Percentiles rank a stretch among this genome's conserved stretches.
These are phyloP conservation scores for Tetrax tetrax DNA, from an alignment of 2,113 vertebrate species.

Conservation along the genomic window DNA sequence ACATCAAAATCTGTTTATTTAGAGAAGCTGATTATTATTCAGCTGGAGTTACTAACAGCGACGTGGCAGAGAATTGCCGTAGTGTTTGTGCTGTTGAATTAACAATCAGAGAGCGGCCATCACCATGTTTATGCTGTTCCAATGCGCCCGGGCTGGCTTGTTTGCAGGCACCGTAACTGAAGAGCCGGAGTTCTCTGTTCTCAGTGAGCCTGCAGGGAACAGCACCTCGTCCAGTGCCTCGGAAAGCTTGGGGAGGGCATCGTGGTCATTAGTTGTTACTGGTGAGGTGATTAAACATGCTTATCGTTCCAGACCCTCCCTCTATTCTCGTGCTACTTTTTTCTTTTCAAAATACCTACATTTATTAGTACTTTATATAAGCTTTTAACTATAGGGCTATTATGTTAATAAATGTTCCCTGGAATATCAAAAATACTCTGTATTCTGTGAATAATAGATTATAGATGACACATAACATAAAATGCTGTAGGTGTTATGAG, in stretches of 20 bases:
- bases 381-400: background rate
- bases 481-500: background rate
- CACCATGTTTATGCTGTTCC: background rate
- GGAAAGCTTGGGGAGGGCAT: background rate
- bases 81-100: background rate
- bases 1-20: background rate
- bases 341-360: background rate
- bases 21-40: background rate
- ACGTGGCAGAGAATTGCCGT: background rate
- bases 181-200: background rate
- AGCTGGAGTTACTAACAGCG: background rate
- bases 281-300: background rate
- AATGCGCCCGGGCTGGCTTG: background rate
- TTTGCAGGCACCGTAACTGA: background rate
- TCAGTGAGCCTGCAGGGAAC: background rate
- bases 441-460: background rate
- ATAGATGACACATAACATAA: background rate
- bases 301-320: background rate
- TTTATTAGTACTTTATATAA: background rate
- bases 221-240: background rate
- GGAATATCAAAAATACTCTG: background rate
- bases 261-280: background rate
- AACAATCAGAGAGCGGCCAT: background rate
- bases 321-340: background rate
- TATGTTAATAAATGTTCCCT: background rate